These are phyloP conservation scores for Epinotia nisella DNA, from an alignment of 2,888 invertebrate species.

Conservation along the genomic window DNA sequence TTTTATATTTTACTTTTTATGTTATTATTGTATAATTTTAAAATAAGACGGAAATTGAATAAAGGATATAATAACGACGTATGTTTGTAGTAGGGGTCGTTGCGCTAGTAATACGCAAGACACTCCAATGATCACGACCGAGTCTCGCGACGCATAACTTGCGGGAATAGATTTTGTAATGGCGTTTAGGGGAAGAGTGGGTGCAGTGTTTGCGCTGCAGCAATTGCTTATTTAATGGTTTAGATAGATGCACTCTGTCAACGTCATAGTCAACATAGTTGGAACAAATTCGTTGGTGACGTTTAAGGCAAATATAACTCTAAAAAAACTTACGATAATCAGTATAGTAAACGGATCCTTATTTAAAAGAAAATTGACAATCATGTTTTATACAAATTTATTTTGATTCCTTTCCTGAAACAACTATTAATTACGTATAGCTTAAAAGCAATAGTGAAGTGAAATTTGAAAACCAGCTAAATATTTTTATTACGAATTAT, in stretches of 20 bases:
- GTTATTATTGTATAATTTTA: no score
- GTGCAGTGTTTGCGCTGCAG: background rate
- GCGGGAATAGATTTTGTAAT: conserved; percentile 12
- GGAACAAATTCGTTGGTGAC: background rate
- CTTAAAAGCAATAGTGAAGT: no score
- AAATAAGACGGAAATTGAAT: no score
- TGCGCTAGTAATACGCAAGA: conserved; percentile 26
- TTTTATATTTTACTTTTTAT: no score
- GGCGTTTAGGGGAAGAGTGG: background rate
- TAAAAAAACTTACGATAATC: no score
- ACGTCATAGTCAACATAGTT: background rate
- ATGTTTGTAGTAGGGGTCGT: background rate
- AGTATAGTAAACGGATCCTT: no score
- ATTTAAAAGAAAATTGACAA: no score
- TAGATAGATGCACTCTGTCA: background rate
- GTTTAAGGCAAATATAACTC: background rate
- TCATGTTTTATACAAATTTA: no score
- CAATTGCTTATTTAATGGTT: background rate
- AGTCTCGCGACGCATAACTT: conserved; percentile 34
- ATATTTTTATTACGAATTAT: no score
- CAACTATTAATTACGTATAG: no score
- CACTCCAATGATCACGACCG: conserved; percentile 16
- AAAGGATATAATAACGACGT: background rate
- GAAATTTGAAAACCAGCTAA: no score
- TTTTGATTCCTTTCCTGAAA: no score